A percentile compares a stretch with the other conserved stretches of the same genome.
Conservation (phyloP, 2,888 invertebrate genomes). For the Amaurobius ferox region DNA sequence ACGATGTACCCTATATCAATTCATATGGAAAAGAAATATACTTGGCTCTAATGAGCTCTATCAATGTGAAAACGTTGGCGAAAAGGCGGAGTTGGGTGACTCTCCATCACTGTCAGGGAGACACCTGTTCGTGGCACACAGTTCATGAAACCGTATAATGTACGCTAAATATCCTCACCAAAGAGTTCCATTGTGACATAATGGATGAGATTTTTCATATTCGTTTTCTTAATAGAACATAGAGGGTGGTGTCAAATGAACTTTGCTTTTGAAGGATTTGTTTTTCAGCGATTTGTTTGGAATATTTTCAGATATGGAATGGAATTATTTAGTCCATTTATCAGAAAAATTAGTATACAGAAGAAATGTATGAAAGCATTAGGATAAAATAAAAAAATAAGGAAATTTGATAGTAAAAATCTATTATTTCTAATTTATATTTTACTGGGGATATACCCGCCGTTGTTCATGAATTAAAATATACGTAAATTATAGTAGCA, state of each 20-base stretch:
- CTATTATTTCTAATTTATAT: too few species aligned
- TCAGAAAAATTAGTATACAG: too few species aligned
- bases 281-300: too few species aligned
- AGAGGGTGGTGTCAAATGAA: neutral
- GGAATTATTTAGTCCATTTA: too few species aligned
- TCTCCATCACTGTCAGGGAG: constrained; percentile 32
- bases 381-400: too few species aligned
- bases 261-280: too few species aligned
- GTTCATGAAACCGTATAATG: constrained; percentile 13
- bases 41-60: constrained; percentile 31
- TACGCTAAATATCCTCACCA: neutral
- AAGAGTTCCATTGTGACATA: neutral
- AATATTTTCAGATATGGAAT: too few species aligned
- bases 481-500: too few species aligned
- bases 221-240: neutral
- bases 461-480: too few species aligned
- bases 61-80: constrained; percentile 18
- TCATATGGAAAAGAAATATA: constrained; percentile 3
- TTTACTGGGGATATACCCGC: too few species aligned
- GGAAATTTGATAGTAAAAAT: too few species aligned
- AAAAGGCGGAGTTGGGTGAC: constrained; percentile 29
- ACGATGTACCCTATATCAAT: neutral
- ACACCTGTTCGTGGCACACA: constrained; percentile 36
- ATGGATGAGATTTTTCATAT: neutral
- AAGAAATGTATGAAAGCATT: too few species aligned